Percentiles rank a stretch among this genome's conserved stretches.
Conservation (phyloP, 2,113 vertebrate species). For the Chinchilla lanigera region DNA sequence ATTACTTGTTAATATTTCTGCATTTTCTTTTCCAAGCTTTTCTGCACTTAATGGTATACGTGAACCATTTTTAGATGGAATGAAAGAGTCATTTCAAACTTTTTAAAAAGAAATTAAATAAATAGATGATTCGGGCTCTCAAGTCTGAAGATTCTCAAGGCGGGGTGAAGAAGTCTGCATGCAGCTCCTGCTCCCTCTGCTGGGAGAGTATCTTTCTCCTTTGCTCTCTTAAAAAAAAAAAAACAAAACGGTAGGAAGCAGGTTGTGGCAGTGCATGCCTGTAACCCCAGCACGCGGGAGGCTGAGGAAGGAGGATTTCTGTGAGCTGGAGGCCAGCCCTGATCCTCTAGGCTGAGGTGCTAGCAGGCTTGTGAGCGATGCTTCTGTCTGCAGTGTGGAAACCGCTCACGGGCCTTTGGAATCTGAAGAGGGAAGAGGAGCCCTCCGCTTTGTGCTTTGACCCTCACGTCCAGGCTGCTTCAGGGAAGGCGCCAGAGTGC, state of each 20-base stretch:
- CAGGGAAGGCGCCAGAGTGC: background rate
- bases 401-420: background rate
- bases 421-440: background rate
- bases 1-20: background rate
- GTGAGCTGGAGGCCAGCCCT: too few species aligned
- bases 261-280: too few species aligned
- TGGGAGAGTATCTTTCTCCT: slow-evolving; percentile 22
- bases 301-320: background rate
- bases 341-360: background rate
- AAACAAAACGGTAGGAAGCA: too few species aligned
- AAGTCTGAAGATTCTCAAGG: background rate
- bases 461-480: background rate
- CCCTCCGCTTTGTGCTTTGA: background rate
- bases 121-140: background rate
- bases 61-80: background rate
- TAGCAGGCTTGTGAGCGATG: background rate
- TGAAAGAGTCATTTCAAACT: background rate
- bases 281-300: background rate
- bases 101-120: background rate
- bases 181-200: slow-evolving; percentile 71
- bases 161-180: background rate
- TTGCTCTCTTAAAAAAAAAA: background rate
- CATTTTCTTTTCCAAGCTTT: background rate
- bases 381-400: background rate
- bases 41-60: background rate